Evolutionary conservation across 2,113 vertebrate genomes (phyloP).

Genomic region (Thryonomys swinderianus): DNA sequence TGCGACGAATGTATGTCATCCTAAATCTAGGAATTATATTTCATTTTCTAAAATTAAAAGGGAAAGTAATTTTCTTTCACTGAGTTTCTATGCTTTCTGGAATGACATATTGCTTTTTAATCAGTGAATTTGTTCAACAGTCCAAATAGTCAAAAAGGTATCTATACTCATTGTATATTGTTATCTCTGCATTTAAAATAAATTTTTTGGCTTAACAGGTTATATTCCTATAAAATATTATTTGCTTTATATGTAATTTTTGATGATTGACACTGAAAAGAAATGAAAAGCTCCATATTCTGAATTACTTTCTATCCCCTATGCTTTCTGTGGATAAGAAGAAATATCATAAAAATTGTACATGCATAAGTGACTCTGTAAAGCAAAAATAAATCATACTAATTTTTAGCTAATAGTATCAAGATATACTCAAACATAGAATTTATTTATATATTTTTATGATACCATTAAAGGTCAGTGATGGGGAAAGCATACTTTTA

Average conservation of each 20-base stretch:
- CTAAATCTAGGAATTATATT: background rate
- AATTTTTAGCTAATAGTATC: background rate
- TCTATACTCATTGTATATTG: background rate
- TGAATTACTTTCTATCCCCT: background rate
- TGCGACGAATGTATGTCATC: rapidly evolving
- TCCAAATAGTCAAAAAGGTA: background rate
- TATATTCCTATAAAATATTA: background rate
- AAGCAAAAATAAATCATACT: background rate
- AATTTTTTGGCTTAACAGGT: background rate
- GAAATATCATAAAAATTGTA: background rate
- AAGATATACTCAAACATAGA: background rate
- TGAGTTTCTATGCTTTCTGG: background rate
- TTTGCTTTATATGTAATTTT: background rate
- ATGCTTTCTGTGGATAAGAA: background rate
- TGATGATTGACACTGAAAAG: slow-evolving; percentile 10
- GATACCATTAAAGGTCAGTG: background rate
- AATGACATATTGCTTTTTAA: background rate
- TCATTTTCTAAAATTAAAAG: background rate
- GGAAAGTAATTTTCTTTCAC: background rate
- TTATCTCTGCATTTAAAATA: background rate
- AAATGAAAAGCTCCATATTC: background rate
- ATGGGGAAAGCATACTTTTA: background rate
- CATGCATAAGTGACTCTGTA: background rate
- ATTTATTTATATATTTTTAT: background rate
- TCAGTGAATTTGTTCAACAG: background rate